phyloP scores from a whole-genome alignment of 2,888 invertebrate species.

The Ennomos erosarius region DNA sequence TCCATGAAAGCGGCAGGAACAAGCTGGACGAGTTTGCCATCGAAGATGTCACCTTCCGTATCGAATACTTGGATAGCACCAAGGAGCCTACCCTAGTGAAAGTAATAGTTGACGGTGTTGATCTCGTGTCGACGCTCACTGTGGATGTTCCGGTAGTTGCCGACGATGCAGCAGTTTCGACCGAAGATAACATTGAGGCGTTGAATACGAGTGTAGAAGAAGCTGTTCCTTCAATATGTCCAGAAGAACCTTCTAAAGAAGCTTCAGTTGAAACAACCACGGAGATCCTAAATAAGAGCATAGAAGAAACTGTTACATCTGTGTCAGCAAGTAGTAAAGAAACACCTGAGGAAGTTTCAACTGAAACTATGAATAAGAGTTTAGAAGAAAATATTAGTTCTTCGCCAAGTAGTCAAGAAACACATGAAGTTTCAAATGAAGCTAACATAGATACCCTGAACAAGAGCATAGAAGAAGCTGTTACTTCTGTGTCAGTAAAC shows the following conservation, averaged over 20 bases:
- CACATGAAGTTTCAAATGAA: background rate
- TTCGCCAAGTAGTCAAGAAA: no score
- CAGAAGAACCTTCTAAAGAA: background rate
- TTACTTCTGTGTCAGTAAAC: no score
- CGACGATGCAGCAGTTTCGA: constrained; percentile 18
- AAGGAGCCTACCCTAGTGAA: constrained; percentile 86
- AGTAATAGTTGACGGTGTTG: constrained; percentile 83
- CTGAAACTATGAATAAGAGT: constrained; percentile 1
- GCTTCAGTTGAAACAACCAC: background rate
- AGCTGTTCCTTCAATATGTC: background rate
- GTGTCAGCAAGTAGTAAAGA: no score
- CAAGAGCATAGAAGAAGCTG: background rate
- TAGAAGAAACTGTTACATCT: no score
- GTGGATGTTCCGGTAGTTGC: constrained; percentile 23
- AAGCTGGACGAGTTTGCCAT: constrained; percentile 68
- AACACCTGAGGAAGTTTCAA: background rate
- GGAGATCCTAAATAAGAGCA: background rate
- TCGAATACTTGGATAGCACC: constrained; percentile 86
- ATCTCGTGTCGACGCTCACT: constrained; percentile 54
- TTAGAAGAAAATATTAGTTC: background rate
- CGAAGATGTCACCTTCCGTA: constrained; percentile 78
- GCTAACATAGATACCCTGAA: background rate
- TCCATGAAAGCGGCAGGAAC: constrained; percentile 70
- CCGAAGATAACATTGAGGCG: constrained; percentile 9
- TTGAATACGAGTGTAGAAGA: background rate